Evolutionary conservation across 2,797 vertebrate genomes (phyloP).

Genomic region (Echiichthys vipera): DNA sequence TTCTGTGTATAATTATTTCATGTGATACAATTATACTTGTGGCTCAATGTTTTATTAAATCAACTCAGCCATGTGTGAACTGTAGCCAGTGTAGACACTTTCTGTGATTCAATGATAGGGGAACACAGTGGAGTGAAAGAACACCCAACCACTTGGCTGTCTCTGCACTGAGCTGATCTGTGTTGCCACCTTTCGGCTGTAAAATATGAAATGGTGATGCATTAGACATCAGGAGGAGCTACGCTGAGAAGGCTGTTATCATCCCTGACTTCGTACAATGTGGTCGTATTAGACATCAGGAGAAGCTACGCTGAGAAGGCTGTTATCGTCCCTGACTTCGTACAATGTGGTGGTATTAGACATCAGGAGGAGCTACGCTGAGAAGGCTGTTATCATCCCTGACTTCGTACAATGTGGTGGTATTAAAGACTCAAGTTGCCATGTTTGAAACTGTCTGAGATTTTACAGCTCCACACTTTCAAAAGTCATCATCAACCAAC

Average conservation of each 20-base stretch:
- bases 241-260: conserved; percentile 33
- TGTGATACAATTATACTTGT: conserved; percentile 43
- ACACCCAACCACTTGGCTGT: conserved; percentile 7
- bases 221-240: conserved; percentile 24
- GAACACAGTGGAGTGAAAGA: conserved; percentile 31
- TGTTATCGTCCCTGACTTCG: conserved; percentile 32
- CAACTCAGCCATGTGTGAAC: conserved; percentile 41
- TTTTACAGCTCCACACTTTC: conserved; percentile 40
- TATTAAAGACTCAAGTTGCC: conserved; percentile 54
- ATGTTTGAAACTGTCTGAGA: conserved; percentile 41
- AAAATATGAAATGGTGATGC: neutral
- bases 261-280: conserved; percentile 27
- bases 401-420: conserved; percentile 29
- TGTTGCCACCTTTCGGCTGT: conserved; percentile 28
- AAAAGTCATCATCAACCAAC: conserved; percentile 39
- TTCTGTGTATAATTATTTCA: conserved; percentile 45
- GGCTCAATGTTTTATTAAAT: conserved; percentile 61
- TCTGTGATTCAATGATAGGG: conserved; percentile 27
- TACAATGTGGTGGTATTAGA: conserved; percentile 33
- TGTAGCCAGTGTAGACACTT: conserved; percentile 40
- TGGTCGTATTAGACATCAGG: conserved; percentile 37
- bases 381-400: conserved; percentile 26
- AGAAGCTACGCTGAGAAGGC: conserved; percentile 26
- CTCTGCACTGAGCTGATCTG: conserved; percentile 31
- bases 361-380: conserved; percentile 32